phyloP scores from a whole-genome alignment of 2,888 invertebrate species.

The Caenorhabditis japonica region DNA sequence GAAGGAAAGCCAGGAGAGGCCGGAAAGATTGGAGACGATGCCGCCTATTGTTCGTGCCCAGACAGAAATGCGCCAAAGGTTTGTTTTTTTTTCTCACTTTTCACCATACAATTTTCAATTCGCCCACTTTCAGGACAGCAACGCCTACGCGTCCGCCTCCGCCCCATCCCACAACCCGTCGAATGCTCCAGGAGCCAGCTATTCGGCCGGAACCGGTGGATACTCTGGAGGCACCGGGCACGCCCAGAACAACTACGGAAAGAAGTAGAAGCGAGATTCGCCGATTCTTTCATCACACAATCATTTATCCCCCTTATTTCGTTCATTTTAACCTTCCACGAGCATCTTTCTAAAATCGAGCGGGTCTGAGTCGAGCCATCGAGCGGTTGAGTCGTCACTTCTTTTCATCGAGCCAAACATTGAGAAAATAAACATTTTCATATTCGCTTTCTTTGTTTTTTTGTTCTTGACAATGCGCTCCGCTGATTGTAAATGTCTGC shows the following conservation, averaged over 20 bases:
- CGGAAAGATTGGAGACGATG: slow-evolving; percentile 64
- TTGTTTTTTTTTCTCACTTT: no score
- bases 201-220: slow-evolving; percentile 68
- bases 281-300: slow-evolving; percentile 12
- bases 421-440: slow-evolving; percentile 20
- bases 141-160: slow-evolving; percentile 49
- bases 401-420: slow-evolving; percentile 40
- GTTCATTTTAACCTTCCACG: slow-evolving; percentile 13
- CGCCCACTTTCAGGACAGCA: slow-evolving; percentile 25
- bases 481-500: no score
- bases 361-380: slow-evolving; percentile 55
- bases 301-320: slow-evolving; percentile 16
- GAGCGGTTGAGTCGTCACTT: slow-evolving; percentile 54
- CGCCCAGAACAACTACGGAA: slow-evolving; percentile 62
- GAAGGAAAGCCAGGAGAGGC: slow-evolving; percentile 62
- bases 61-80: slow-evolving; percentile 60
- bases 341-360: slow-evolving; percentile 46
- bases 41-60: slow-evolving; percentile 68
- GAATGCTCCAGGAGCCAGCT: slow-evolving; percentile 62
- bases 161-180: slow-evolving; percentile 60
- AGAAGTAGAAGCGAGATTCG: slow-evolving; percentile 49
- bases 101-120: background rate
- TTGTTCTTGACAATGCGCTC: no score
- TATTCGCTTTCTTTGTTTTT: slow-evolving; percentile 8
- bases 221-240: slow-evolving; percentile 66